Conservation (phyloP, 2,888 invertebrate species). For the Orchesellides sinensis region DNA sequence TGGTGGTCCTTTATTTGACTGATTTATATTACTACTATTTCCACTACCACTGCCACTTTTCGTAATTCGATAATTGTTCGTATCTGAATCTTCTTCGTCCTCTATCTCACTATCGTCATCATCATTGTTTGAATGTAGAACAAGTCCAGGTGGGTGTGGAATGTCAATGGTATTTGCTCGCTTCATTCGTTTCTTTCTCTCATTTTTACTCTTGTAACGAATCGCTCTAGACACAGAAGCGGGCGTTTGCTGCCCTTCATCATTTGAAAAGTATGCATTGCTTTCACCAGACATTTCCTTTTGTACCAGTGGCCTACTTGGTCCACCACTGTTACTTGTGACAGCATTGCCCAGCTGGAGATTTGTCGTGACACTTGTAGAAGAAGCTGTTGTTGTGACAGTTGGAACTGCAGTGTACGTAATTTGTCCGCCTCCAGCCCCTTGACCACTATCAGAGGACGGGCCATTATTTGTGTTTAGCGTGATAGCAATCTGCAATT, state of each 20-base stretch:
- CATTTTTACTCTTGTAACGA: constrained; percentile 76
- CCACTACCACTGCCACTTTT: constrained; percentile 75
- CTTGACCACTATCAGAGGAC: constrained; percentile 33
- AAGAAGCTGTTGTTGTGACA: constrained; percentile 21
- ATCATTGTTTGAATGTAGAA: constrained; percentile 73
- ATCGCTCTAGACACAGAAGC: constrained; percentile 62
- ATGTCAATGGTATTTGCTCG: constrained; percentile 93
- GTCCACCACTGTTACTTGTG: constrained; percentile 46
- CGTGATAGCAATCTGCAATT: constrained; percentile 75
- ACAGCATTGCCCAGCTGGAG: constrained; percentile 27
- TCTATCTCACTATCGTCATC: constrained; percentile 78
- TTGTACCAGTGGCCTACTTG: too few relatives aligned
- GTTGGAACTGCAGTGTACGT: constrained; percentile 26
- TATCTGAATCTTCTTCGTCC: constrained; percentile 78
- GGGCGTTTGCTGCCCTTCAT: constrained; percentile 56
- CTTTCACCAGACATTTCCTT: constrained; percentile 18
- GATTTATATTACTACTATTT: constrained; percentile 76
- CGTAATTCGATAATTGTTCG: constrained; percentile 56
- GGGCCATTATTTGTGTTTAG: constrained; percentile 72
- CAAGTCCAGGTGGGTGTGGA: constrained; percentile 83
- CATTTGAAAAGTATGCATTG: constrained; percentile 43
- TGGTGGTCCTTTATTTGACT: constrained; percentile 73
- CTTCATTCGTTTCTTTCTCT: constrained; percentile 88
- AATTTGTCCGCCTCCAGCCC: constrained; percentile 21
- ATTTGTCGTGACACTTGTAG: constrained; percentile 29